Evolutionary conservation across 2,888 invertebrate genomes (phyloP), one percentile per base, ranked within the genome.

Genomic region (Drosophila pseudotakahashii): DNA sequence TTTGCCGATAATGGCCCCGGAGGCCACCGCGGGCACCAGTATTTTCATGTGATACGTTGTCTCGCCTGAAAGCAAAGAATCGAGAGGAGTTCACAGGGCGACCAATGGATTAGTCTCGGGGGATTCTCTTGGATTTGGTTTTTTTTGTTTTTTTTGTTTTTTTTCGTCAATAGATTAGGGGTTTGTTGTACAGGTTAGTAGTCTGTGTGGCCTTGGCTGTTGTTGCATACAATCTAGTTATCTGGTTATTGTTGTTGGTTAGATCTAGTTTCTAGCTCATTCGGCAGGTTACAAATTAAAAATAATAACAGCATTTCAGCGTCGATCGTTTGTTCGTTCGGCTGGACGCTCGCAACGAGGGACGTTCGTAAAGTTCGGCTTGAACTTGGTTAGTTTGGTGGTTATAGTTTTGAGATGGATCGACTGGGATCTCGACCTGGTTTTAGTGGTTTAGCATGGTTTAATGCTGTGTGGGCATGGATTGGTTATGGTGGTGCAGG

Each of bases 1-100:
- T 93, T 99, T 99, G 90, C 99, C 99, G 93, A 99, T 99, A 92
- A 99, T 98, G 92, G 99, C 99, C 79, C 99, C 99, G 63, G 99
- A 98, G 85, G 99, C 99, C 93, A 97, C 96, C 77, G 98, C 97
- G 76, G 98, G 98, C 92, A 99, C 98, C 94, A 99, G 94, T 90
- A 98, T 96, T 94, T 99, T 99, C 94, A 99, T 97, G 94, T 98
- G 98, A 94, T 96, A 97, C 91, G 96, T 95, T 71, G 96, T 96
- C 95, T 97, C 97, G 93, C 95, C 96, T 92, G 95, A 94, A 95
- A 75, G 1, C 13, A 57, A 16, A 68, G 16, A 64, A 54, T 58
- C 66, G 37, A 76, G 47, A 63, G 50, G 41, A 50, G 37, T 77
- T 76, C 77, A 74, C 62, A 69, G 53, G 59, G 53, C 63, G 19